Evolutionary conservation across 2,113 vertebrate genomes (phyloP).

Genomic region (Nestor notabilis): DNA sequence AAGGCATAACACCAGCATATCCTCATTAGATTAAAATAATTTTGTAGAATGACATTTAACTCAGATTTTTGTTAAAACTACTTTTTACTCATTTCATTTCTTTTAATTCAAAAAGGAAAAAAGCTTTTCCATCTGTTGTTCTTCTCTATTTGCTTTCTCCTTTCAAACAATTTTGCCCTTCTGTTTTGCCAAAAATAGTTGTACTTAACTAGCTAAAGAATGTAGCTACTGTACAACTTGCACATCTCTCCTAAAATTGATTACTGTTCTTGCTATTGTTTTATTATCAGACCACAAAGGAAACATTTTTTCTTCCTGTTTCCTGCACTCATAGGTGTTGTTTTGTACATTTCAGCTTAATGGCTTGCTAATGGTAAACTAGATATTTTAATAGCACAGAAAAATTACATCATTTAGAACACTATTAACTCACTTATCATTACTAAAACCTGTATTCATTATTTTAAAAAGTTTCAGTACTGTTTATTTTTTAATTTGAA

Average conservation of each 20-base stretch:
- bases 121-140: slow-evolving; percentile 54
- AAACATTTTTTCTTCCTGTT: neutral
- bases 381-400: neutral
- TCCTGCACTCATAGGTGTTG: neutral
- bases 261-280: slow-evolving; percentile 31
- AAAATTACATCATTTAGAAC: neutral
- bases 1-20: neutral
- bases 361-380: neutral
- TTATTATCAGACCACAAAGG: slow-evolving; percentile 12
- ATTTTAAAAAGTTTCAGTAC: neutral
- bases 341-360: neutral
- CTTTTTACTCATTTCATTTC: slow-evolving; percentile 34
- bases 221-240: slow-evolving; percentile 29
- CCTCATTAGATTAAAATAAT: slow-evolving; percentile 32
- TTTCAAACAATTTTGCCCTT: slow-evolving; percentile 63
- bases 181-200: slow-evolving; percentile 71
- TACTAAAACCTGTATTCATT: neutral
- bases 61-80: slow-evolving; percentile 35
- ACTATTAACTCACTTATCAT: neutral
- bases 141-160: slow-evolving; percentile 50
- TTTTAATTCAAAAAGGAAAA: slow-evolving; percentile 49
- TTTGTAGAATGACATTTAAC: slow-evolving; percentile 11
- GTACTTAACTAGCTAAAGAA: slow-evolving; percentile 59
- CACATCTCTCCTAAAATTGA: neutral
- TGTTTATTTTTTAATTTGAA: neutral